Base-by-base conservation (phyloP, 2,888 invertebrate genomes). In the Proisotoma minuta region DNA sequence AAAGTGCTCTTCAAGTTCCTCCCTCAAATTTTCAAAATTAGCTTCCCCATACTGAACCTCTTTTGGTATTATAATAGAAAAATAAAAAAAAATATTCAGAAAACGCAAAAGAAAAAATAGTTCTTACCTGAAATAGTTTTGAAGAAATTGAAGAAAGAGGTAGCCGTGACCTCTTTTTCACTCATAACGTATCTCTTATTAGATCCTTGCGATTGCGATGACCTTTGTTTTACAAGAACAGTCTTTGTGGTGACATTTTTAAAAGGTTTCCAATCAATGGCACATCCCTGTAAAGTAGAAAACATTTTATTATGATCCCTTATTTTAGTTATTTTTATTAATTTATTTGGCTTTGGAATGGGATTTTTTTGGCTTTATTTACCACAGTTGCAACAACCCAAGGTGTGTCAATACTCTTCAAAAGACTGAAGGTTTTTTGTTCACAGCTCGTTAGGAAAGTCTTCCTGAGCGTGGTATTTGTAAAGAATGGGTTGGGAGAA, bases 61-160 rank as follows among this genome's bases (percentile, higher is more conserved):
- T n/a, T n/a, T n/a, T n/a, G n/a, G n/a, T n/a, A n/a, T n/a, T n/a
- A n/a, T n/a, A n/a, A n/a, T n/a, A n/a, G n/a, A n/a, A n/a, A n/a
- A n/a, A n/a, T n/a, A n/a, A n/a, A n/a, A n/a, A n/a, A n/a, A n/a
- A n/a, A n/a, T n/a, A n/a, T n/a, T n/a, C n/a, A n/a, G n/a, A n/a
- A n/a, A n/a, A n/a, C n/a, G n/a, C n/a, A n/a, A n/a, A n/a, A n/a
- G n/a, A n/a, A n/a, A n/a, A n/a, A n/a, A n/a, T n/a, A n/a, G n/a
- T n/a, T n/a, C n/a, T n/a, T 43, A 43, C 43, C 10, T n/a, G 43
- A 43, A 43, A 43, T 43, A 15, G 43, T 43, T n/a, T 43, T 43
- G 43, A 43, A 43, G 18, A 43, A 43, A n/a, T 43, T 15, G 20
- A 43, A 43, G 20, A 43, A 43, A 4, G 43, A 43, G 4, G n/a